Percentiles rank a stretch among this genome's conserved stretches.
phyloP scores from a whole-genome alignment of 2,888 invertebrate species.

The Gymnocheta viridis region DNA sequence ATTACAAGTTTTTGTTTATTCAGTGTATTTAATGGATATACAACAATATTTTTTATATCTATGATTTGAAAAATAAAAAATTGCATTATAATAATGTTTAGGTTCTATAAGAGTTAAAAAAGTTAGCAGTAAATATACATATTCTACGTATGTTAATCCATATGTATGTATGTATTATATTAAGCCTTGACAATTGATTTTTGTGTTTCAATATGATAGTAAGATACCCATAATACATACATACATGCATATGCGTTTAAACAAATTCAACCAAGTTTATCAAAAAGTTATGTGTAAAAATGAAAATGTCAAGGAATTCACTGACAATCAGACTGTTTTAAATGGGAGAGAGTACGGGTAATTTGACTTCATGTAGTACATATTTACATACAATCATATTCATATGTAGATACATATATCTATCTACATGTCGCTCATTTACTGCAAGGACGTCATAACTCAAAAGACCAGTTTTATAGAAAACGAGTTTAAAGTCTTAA shows the following conservation, averaged over 20 bases:
- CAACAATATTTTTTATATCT: too few species aligned
- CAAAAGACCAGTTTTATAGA: too few species aligned
- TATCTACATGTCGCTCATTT: too few species aligned
- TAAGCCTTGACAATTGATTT: neutral
- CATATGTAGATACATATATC: neutral
- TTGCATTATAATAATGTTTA: too few species aligned
- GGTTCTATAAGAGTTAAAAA: too few species aligned
- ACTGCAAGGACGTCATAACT: too few species aligned
- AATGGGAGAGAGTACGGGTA: neutral
- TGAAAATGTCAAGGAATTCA: constrained; percentile 78
- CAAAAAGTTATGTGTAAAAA: constrained; percentile 35
- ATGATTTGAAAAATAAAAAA: too few species aligned
- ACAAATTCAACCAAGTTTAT: neutral
- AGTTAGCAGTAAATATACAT: too few species aligned
- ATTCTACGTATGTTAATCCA: neutral
- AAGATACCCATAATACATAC: neutral
- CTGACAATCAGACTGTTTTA: constrained; percentile 68
- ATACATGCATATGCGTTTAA: neutral
- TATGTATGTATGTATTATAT: neutral
- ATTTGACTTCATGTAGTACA: neutral
- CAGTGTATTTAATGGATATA: too few species aligned
- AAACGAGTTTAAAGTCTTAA: too few species aligned
- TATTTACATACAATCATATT: neutral
- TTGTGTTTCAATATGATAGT: neutral
- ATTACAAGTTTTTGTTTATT: neutral